A percentile compares a stretch with the other conserved stretches of the same genome.
These are phyloP conservation scores for Isichthys henryi DNA, from an alignment of 2,113 vertebrate species.

Conservation along the genomic window DNA sequence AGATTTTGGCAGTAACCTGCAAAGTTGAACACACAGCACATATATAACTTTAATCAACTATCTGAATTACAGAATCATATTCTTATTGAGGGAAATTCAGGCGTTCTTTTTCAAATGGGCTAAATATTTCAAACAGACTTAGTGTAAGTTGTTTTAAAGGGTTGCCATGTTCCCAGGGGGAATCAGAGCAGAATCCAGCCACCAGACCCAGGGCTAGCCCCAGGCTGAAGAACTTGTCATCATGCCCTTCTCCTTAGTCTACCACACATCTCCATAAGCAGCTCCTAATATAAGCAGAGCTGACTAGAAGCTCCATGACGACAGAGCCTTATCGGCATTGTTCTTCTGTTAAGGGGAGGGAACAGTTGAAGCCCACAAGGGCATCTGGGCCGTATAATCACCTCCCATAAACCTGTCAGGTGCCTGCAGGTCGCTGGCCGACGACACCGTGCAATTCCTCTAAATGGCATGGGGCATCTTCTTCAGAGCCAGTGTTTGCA, in stretches of 20 bases:
- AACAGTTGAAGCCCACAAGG: conserved; percentile 3
- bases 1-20: not conserved
- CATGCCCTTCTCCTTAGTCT: not conserved
- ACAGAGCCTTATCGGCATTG: not conserved
- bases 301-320: not conserved
- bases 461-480: not conserved
- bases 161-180: not conserved
- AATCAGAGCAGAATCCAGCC: not conserved
- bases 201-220: not conserved
- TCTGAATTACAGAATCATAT: not conserved
- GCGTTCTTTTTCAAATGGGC: not conserved
- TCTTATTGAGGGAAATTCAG: not conserved
- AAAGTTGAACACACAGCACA: not conserved
- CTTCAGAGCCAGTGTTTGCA: not conserved
- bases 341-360: not conserved
- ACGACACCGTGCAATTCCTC: not conserved
- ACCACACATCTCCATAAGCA: not conserved
- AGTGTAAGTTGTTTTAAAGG: not conserved
- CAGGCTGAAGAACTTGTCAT: not conserved
- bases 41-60: not conserved
- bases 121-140: not conserved
- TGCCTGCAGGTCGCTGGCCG: not conserved
- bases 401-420: not conserved
- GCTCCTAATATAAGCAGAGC: not conserved
- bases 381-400: not conserved